These are phyloP conservation scores for Phrynocephalus forsythii DNA, from an alignment of 2,797 vertebrate species.

Conservation along the genomic window DNA sequence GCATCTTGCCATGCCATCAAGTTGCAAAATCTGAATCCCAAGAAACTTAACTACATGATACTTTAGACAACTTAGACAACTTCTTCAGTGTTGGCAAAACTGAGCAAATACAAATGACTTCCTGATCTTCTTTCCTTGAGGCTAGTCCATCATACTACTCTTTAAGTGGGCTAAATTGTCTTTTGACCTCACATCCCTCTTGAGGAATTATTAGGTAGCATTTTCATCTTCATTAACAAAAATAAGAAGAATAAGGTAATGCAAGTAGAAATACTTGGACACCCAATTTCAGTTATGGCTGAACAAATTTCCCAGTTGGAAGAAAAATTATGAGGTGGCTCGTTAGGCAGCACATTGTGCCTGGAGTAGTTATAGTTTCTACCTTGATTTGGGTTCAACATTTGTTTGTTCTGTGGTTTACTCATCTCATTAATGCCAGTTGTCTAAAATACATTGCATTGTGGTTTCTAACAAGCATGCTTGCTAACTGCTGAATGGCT, in stretches of 20 bases:
- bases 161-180: background rate
- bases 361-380: conserved; percentile 37
- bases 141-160: too few relatives aligned
- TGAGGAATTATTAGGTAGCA: background rate
- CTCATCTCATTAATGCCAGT: conserved; percentile 25
- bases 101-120: too few relatives aligned
- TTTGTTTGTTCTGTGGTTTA: conserved; percentile 49
- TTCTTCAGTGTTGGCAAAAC: too few relatives aligned
- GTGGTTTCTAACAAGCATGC: conserved; percentile 40
- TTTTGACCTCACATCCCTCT: background rate
- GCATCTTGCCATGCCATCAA: too few relatives aligned
- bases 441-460: conserved; percentile 39
- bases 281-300: background rate
- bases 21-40: too few relatives aligned
- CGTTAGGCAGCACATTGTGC: conserved; percentile 4
- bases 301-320: background rate
- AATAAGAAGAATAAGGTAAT: background rate
- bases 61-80: too few relatives aligned
- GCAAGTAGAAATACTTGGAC: too few relatives aligned
- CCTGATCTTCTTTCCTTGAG: too few relatives aligned
- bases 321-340: conserved; percentile 37
- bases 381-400: conserved; percentile 48
- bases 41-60: too few relatives aligned
- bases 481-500: conserved; percentile 44
- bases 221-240: background rate